Conservation (phyloP, 2,888 invertebrate species). For the Odontomyia ornata region DNA sequence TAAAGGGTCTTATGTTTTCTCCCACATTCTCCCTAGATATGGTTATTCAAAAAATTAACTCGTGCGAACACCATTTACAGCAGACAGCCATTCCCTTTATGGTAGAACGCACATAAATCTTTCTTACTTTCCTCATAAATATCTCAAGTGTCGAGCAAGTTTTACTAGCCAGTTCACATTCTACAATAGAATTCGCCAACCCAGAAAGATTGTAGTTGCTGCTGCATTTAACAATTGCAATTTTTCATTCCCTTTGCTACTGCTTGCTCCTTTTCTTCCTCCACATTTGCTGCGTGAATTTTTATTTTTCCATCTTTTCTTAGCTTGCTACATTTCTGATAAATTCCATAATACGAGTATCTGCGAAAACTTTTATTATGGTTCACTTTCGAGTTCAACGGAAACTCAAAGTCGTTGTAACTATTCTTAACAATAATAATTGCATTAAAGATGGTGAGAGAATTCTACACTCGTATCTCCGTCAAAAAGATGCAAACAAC, state of each 20-base stretch:
- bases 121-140: conserved; percentile 13
- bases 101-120: background rate
- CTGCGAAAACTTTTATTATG: background rate
- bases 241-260: too few species aligned
- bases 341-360: background rate
- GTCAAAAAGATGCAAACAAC: too few species aligned
- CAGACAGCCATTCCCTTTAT: too few species aligned
- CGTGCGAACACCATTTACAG: too few species aligned
- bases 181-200: background rate
- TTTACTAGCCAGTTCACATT: background rate
- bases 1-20: too few species aligned
- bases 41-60: too few species aligned
- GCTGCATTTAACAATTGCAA: too few species aligned
- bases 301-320: background rate
- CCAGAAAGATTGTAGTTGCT: background rate
- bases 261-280: background rate
- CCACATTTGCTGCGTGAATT: background rate
- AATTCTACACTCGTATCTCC: too few species aligned
- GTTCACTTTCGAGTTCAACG: background rate
- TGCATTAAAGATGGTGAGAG: too few species aligned
- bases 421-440: too few species aligned
- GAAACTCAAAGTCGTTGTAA: background rate
- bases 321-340: background rate
- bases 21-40: too few species aligned
- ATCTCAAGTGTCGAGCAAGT: background rate